Base-by-base conservation (phyloP, 2,888 invertebrate genomes). In the Amphipoea lucens region DNA sequence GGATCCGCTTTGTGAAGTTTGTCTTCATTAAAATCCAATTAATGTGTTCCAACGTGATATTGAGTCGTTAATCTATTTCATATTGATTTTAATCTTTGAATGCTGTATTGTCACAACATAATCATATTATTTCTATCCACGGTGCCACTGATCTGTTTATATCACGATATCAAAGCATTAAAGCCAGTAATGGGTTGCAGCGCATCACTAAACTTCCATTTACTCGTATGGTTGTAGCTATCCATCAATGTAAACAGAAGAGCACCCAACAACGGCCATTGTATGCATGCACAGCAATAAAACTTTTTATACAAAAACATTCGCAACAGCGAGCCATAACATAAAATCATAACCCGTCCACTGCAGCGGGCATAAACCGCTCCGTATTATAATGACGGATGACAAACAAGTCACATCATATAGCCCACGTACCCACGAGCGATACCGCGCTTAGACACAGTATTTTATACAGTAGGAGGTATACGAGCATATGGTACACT, bases 401-500 rank as follows among this genome's bases (percentile, higher is more conserved):
- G 86, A 86, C 85, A 87, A 87, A 83, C 79, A 88, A 76, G 79
- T 74, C 78, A 77, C 78, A 79, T 85, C 68, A 79, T 75, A 54
- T 66, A 40, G 66, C 78, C 78, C 82, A 80, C 79, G 81, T 87
- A 63, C 73, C 72, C 73, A 74, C 71, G 48, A 82, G 81, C 72
- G 45, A 74, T 77, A 82, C 75, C 80, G 73, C 84, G 88, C 74
- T 90, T 89, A 89, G 89, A 85, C 79, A 98, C 94, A 78, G 79
- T 91, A 91, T 90, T 90, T 91, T 86, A 85, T 82, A 85, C 89
- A 87, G 90, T 88, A 90, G 90, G 87, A 88, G 89, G 89, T 92
- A 92, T 91, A 91, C 88, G 89, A 92, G 92, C 95, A 95, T 93
- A 94, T 94, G 96, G 94, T 92, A 91, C 91, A 93, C 95, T 93